Base-by-base conservation (phyloP, 2,797 vertebrate species). In the Myotis pilosus region DNA sequence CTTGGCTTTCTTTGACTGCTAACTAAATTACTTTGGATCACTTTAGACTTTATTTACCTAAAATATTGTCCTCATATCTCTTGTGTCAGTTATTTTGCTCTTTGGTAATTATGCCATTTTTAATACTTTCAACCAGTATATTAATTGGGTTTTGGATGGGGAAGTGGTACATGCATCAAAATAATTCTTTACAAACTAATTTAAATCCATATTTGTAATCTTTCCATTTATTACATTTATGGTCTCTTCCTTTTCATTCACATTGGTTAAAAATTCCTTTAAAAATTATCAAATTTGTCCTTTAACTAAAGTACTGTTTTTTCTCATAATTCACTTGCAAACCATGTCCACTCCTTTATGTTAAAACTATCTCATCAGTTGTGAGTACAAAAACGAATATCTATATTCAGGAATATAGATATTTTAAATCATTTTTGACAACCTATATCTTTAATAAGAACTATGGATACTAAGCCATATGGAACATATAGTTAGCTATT, bases 401-500 rank as follows among this genome's bases (percentile, higher is more conserved):
- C 23, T 88, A n/a, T 74, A 75, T 19, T 78, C 16, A 94, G n/a
- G 78, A 83, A 51, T 74, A 68, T 30, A 49, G 8, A 30, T 92
- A 66, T 92, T 72, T 44, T 41, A 94, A 86, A 33, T 51, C 69
- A 64, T 80, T 28, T 94, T 78, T 92, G 33, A 74, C 9, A 64
- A 41, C 3, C 33, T 69, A 49, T 81, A 76, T 69, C 25, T 83
- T 17, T 53, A 64, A 49, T 68, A 75, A 57, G 8, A 96, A 4
- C 5, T 91, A 62, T 30, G 28, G 1, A 69, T 76, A 87, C 28
- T 55, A 89, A 93, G 5, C 33, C 75, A 49, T 33, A n/a, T 64
- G 64, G 16, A 72, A 1, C 8, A 75, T 64, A 76, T 5, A 72
- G 1, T 55, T 69, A 49, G 38, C 47, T 83, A 83, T 89, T 80